Conservation (phyloP, 1,140 invertebrate species). For the Drosophila sechellia region DNA sequence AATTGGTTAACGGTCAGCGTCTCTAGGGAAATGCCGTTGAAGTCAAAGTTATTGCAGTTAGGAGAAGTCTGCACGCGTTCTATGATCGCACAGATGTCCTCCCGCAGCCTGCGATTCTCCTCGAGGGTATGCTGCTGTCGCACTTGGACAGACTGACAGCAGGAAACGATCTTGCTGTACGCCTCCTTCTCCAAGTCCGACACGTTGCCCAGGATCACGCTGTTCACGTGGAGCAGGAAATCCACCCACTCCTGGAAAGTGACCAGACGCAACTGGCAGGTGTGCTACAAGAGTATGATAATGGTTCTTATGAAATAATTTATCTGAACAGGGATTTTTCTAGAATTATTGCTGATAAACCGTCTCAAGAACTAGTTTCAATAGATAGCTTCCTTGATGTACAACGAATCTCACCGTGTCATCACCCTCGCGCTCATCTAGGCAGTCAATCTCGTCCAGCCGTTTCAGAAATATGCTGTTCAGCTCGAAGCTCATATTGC, state of each 20-base stretch:
- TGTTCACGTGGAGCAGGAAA: slow-evolving; percentile 61
- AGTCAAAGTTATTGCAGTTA: slow-evolving; percentile 56
- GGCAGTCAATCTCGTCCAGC: slow-evolving; percentile 60
- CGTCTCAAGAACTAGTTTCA: too few species aligned
- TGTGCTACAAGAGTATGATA: slow-evolving; percentile 10
- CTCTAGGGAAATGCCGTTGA: slow-evolving; percentile 47
- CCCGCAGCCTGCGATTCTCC: slow-evolving; percentile 60
- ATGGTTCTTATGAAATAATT: too few species aligned
- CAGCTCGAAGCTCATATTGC: slow-evolving; percentile 52
- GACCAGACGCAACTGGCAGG: slow-evolving; percentile 52
- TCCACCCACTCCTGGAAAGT: slow-evolving; percentile 81
- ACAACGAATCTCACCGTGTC: slow-evolving; percentile 36
- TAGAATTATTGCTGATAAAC: too few species aligned
- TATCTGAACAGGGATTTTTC: too few species aligned
- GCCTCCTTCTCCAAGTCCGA: slow-evolving; percentile 62
- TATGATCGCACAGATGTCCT: slow-evolving; percentile 61
- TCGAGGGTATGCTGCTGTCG: slow-evolving; percentile 54
- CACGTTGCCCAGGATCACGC: slow-evolving; percentile 57
- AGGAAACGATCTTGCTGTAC: slow-evolving; percentile 44
- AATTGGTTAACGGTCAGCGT: slow-evolving; percentile 60
- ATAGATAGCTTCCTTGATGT: neutral
- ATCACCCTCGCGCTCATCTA: slow-evolving; percentile 27
- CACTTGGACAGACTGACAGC: slow-evolving; percentile 36
- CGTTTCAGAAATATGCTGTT: slow-evolving; percentile 65
- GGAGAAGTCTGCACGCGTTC: slow-evolving; percentile 61